Conservation (phyloP, 2,113 vertebrate species). For the Pithys albifrons region DNA sequence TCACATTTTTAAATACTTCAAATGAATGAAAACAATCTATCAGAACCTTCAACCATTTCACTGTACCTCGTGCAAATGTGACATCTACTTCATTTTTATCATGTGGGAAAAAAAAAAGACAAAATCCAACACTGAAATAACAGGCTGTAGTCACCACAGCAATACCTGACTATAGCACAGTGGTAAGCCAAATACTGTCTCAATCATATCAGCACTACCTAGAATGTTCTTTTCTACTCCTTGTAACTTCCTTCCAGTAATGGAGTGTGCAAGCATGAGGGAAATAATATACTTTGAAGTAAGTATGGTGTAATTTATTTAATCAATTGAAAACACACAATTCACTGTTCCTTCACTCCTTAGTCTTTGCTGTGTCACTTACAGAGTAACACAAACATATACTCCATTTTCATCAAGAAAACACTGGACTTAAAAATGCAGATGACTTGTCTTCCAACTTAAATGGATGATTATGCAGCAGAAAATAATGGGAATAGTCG, state of each 20-base stretch:
- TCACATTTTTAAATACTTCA: neutral
- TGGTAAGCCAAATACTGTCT: neutral
- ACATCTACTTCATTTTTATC: neutral
- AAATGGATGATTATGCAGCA: neutral
- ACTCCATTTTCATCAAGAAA: neutral
- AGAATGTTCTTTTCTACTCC: neutral
- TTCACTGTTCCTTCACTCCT: neutral
- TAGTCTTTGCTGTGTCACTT: neutral
- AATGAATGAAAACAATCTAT: neutral
- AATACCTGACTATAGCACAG: neutral
- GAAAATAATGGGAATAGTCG: neutral
- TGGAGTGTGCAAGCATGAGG: neutral
- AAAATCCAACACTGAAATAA: neutral
- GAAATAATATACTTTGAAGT: neutral
- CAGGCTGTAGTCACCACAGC: neutral
- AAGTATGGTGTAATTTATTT: neutral
- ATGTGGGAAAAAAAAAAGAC: neutral
- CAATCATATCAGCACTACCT: neutral
- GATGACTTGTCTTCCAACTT: neutral
- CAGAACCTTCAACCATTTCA: neutral
- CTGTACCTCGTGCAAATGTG: neutral
- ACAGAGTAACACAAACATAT: neutral
- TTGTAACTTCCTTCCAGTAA: neutral
- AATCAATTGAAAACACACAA: neutral
- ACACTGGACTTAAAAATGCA: neutral